phyloP scores from a whole-genome alignment of 2,113 vertebrate genomes.

The Stictonetta naevosa region DNA sequence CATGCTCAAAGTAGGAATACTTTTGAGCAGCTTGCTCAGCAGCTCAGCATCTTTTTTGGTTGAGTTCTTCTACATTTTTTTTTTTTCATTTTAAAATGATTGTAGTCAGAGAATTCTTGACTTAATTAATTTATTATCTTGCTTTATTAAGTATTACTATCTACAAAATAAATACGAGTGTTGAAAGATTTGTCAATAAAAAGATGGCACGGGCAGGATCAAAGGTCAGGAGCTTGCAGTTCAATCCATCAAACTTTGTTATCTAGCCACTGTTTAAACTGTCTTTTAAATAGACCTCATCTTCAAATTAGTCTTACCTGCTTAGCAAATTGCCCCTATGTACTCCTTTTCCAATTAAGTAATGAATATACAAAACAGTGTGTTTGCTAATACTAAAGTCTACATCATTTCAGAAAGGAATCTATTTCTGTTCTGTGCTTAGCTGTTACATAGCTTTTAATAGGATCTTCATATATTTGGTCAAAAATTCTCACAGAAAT shows the following conservation, averaged over 20 bases:
- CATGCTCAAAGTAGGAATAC: neutral
- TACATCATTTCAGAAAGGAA: neutral
- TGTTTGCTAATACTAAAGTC: neutral
- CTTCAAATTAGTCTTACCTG: neutral
- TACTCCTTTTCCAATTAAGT: neutral
- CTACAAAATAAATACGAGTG: neutral
- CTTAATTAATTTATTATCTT: neutral
- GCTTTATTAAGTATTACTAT: neutral
- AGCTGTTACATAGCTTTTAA: neutral
- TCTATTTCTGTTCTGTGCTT: neutral
- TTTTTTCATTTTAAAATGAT: neutral
- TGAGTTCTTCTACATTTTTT: neutral
- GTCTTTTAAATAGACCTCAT: neutral
- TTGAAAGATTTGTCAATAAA: neutral
- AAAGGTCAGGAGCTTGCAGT: neutral
- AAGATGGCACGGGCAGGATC: neutral
- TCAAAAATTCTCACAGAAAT: neutral
- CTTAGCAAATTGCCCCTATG: neutral
- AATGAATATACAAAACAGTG: neutral
- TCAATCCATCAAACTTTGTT: neutral
- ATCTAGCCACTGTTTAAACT: neutral
- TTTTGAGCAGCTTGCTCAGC: fast-evolving
- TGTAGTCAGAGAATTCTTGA: neutral
- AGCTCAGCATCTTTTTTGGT: neutral
- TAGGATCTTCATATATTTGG: neutral